Evolutionary conservation across 2,113 vertebrate species (phyloP).

Genomic region (Semicossyphus pulcher): DNA sequence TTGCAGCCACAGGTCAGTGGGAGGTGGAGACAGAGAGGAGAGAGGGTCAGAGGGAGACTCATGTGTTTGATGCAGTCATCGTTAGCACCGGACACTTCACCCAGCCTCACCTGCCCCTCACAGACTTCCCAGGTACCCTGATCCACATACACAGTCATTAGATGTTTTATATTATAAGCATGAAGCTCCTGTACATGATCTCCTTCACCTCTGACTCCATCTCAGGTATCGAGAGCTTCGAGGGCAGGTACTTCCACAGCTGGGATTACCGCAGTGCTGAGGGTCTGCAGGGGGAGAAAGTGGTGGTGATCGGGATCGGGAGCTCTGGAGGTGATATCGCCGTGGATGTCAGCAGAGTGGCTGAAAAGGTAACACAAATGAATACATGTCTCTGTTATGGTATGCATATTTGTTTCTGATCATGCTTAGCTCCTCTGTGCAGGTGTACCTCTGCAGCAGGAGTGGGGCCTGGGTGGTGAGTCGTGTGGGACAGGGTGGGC

Average conservation of each 20-base stretch:
- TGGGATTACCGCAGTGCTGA: conserved; percentile 89
- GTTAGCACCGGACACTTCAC: conserved; percentile 89
- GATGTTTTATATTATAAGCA: background rate
- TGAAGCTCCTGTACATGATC: background rate
- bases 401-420: too few species aligned
- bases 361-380: conserved; percentile 87
- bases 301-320: conserved; percentile 90
- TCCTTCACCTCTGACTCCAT: background rate
- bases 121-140: conserved; percentile 89
- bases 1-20: conserved; percentile 89
- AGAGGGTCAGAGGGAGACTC: conserved; percentile 69
- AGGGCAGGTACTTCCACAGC: conserved; percentile 90
- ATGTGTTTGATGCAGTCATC: conserved; percentile 91
- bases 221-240: conserved; percentile 90
- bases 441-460: conserved; percentile 95
- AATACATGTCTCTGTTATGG: background rate
- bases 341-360: conserved; percentile 90
- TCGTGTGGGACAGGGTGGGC: conserved; percentile 83
- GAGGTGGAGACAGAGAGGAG: conserved; percentile 85
- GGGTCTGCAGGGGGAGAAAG: conserved; percentile 80
- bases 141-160: background rate
- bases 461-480: conserved; percentile 90
- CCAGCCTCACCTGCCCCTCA: conserved; percentile 85
- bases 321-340: conserved; percentile 94
- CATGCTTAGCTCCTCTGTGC: background rate